These are phyloP conservation scores for Catostomus latipinnis DNA, from an alignment of 2,797 vertebrate species.

Conservation along the genomic window DNA sequence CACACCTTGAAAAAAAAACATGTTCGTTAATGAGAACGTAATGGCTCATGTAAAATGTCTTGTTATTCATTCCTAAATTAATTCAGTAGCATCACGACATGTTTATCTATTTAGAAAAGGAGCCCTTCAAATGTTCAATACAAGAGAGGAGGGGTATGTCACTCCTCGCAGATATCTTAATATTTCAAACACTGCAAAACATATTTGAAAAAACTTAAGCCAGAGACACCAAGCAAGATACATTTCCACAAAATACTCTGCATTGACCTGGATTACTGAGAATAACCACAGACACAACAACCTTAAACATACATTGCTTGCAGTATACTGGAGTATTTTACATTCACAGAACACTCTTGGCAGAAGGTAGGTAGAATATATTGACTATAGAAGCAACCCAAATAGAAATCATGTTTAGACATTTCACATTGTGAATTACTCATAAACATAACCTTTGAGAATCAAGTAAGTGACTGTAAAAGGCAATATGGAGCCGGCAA, in stretches of 20 bases:
- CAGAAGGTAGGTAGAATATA: neutral
- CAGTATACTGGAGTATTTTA: neutral
- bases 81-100: neutral
- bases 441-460: slow-evolving; percentile 9
- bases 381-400: neutral
- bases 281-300: neutral
- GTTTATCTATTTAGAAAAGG: too few relatives aligned
- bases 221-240: neutral
- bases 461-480: slow-evolving; percentile 20
- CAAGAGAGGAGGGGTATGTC: neutral
- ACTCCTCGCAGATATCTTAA: neutral
- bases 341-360: neutral
- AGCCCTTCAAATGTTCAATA: neutral
- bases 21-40: neutral
- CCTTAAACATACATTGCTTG: slow-evolving; percentile 1
- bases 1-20: slow-evolving; percentile 1
- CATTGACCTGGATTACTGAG: neutral
- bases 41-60: neutral
- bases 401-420: neutral
- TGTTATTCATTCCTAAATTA: neutral
- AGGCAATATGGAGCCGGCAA: neutral
- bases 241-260: neutral
- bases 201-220: neutral
- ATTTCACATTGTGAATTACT: slow-evolving; percentile 17
- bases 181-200: neutral